phyloP scores from a whole-genome alignment of 2,888 invertebrate species.

The Ochlodes sylvanus region DNA sequence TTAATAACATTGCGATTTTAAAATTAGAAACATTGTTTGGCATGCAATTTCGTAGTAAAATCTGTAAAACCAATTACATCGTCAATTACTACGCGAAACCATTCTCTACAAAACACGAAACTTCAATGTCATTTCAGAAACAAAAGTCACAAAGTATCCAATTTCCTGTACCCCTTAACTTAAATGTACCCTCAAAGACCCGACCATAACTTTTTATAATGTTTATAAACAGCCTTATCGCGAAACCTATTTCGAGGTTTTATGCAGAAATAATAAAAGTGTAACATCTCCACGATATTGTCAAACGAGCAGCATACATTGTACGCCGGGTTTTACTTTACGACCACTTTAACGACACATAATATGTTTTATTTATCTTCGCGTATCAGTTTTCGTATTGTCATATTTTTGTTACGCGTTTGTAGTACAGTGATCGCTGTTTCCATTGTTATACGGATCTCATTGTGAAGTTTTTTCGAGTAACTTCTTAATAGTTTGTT shows the following conservation, averaged over 20 bases:
- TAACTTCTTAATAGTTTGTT: too few relatives aligned
- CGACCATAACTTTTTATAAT: slow-evolving; percentile 37
- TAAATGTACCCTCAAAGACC: slow-evolving; percentile 19
- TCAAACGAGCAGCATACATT: slow-evolving; percentile 56
- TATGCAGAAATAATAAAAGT: slow-evolving; percentile 50
- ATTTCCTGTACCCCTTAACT: slow-evolving; percentile 26
- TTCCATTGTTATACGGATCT: slow-evolving; percentile 1
- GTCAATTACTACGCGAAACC: too few relatives aligned
- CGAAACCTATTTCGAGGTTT: slow-evolving; percentile 37
- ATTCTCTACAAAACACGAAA: not conserved
- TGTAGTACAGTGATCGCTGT: slow-evolving; percentile 5
- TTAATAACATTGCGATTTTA: too few relatives aligned
- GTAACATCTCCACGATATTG: slow-evolving; percentile 57
- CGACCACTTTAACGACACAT: slow-evolving; percentile 57
- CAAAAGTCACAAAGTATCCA: slow-evolving; percentile 10
- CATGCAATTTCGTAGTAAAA: too few relatives aligned
- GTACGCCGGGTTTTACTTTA: slow-evolving; percentile 54
- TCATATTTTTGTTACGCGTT: slow-evolving; percentile 31
- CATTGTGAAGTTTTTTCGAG: too few relatives aligned
- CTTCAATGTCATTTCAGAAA: not conserved
- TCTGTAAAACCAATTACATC: too few relatives aligned
- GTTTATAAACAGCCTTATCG: slow-evolving; percentile 41
- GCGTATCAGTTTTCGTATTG: slow-evolving; percentile 52
- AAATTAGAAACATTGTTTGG: too few relatives aligned
- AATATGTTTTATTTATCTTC: slow-evolving; percentile 60